Conservation (phyloP, 1,140 invertebrate genomes). For the Achatina immaculata region DNA sequence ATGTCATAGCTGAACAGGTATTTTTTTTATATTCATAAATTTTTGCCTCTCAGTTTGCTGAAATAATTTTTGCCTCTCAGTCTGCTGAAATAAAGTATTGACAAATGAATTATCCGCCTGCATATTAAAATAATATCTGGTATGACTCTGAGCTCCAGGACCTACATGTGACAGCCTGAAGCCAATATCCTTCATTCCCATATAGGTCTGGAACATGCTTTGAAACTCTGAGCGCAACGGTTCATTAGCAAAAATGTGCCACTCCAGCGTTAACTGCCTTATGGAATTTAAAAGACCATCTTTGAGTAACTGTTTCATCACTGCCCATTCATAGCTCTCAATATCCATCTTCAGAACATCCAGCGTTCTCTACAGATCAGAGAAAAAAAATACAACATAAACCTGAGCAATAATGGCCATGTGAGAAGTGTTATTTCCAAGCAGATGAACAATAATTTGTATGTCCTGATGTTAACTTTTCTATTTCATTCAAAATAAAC, state of each 20-base stretch:
- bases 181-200: conserved; percentile 23
- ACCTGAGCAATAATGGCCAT: no score
- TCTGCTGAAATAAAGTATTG: conserved; percentile 31
- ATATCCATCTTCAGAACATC: conserved; percentile 46
- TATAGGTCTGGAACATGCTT: conserved; percentile 29
- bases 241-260: conserved; percentile 43
- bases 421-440: no score
- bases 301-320: conserved; percentile 25
- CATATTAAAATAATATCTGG: conserved; percentile 29
- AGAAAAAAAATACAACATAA: conserved; percentile 5
- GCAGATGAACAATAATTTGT: no score
- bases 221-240: conserved; percentile 26
- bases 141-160: not conserved
- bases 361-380: conserved; percentile 20
- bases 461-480: no score
- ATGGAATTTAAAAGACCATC: conserved; percentile 14
- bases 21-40: no score
- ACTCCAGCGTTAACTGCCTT: conserved; percentile 36
- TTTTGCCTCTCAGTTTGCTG: no score
- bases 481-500: no score
- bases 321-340: conserved; percentile 42
- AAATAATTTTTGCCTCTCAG: no score
- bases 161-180: conserved; percentile 24
- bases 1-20: no score
- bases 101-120: conserved; percentile 34